Conservation (phyloP, 2,113 vertebrate genomes). For the Dasypus novemcinctus region DNA sequence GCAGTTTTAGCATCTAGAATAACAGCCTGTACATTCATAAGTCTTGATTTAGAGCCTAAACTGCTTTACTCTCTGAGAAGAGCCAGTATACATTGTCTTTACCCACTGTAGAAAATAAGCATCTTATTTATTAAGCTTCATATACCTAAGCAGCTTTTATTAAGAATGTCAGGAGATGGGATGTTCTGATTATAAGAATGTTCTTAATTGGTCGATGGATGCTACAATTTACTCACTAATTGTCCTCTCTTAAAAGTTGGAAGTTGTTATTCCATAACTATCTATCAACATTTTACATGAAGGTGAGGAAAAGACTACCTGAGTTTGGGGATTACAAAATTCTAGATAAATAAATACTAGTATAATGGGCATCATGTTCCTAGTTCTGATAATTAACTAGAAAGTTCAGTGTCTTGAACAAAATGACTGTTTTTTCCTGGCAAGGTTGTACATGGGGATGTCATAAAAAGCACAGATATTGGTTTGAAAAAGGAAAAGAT, state of each 20-base stretch:
- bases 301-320: neutral
- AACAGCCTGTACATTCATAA: neutral
- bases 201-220: neutral
- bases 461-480: neutral
- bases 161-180: neutral
- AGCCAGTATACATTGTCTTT: neutral
- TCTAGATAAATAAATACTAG: neutral
- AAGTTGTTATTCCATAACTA: neutral
- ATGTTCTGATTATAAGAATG: neutral
- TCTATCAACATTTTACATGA: neutral
- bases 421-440: neutral
- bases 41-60: slow-evolving; percentile 55
- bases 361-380: neutral
- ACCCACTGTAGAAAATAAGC: neutral
- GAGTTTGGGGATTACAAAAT: neutral
- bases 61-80: slow-evolving; percentile 5
- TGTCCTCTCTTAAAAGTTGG: neutral
- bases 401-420: neutral
- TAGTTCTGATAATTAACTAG: neutral
- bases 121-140: neutral
- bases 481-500: neutral
- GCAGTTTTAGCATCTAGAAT: slow-evolving; percentile 57
- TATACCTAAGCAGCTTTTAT: neutral
- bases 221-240: neutral
- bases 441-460: neutral